These are phyloP conservation scores for Pristionchus entomophagus DNA, from an alignment of 2,888 invertebrate genomes.

Conservation along the genomic window DNA sequence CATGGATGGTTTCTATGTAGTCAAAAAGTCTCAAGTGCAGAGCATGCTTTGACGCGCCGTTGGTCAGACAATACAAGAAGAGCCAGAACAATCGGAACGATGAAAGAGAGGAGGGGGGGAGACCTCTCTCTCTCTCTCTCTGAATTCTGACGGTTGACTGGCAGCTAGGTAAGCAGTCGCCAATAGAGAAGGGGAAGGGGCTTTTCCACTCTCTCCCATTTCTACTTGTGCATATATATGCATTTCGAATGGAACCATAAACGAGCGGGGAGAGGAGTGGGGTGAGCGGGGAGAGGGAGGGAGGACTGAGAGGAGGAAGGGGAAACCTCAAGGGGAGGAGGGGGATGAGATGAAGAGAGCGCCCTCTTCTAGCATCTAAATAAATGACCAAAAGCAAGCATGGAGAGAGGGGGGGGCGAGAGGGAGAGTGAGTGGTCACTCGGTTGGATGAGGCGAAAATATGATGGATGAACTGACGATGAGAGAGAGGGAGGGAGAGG, in stretches of 20 bases:
- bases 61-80: conserved; percentile 4
- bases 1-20: too few relatives aligned
- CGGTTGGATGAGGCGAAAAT: background rate
- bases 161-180: conserved; percentile 14
- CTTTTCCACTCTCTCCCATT: conserved; percentile 21
- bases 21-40: background rate
- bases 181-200: background rate
- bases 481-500: background rate
- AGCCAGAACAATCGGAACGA: background rate
- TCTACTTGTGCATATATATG: conserved; percentile 43
- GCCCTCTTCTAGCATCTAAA: conserved; percentile 4
- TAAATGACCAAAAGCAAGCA: conserved; percentile 9
- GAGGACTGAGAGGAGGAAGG: conserved; percentile 12
- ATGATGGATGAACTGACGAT: conserved; percentile 39
- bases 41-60: background rate
- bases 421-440: conserved; percentile 7
- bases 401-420: background rate
- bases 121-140: too few relatives aligned
- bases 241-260: conserved; percentile 42
- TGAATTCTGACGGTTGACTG: conserved; percentile 15
- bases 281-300: background rate
- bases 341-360: conserved; percentile 25
- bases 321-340: conserved; percentile 9
- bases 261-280: conserved; percentile 28
- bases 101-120: background rate